Percentiles rank a stretch among this genome's conserved stretches.
Conservation (phyloP, 2,113 vertebrate species). For the Salvelinus alpinus region DNA sequence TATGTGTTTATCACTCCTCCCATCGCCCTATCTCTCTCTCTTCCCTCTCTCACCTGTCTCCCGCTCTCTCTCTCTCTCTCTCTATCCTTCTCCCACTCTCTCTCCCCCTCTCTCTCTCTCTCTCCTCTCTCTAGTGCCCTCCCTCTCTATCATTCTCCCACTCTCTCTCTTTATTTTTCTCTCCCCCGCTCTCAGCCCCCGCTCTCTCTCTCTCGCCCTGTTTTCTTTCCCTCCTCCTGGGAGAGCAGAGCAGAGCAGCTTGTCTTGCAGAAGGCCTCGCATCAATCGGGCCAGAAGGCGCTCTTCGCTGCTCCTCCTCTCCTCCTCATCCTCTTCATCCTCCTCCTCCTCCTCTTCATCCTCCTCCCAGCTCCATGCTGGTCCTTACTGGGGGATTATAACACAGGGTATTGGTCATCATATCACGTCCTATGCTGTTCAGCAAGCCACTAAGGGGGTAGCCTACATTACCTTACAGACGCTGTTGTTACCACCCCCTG, state of each 20-base stretch:
- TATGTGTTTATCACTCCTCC: conserved; percentile 28
- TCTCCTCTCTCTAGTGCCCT: no score
- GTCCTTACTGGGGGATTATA: conserved; percentile 45
- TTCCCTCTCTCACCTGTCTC: no score
- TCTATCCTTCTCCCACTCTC: no score
- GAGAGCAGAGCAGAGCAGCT: conserved; percentile 44
- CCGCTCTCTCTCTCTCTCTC: no score
- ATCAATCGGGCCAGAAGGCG: conserved; percentile 53
- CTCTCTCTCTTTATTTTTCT: no score
- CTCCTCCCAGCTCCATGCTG: conserved; percentile 2
- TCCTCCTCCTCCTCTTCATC: no score
- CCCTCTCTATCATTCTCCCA: no score
- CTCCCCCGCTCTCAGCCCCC: no score
- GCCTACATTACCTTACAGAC: neutral
- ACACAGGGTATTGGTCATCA: conserved; percentile 53
- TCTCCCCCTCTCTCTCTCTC: no score
- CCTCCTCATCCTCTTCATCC: no score
- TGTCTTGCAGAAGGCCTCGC: conserved; percentile 42
- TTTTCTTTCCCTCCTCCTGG: conserved; percentile 17
- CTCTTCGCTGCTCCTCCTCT: conserved; percentile 27
- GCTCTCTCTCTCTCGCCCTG: neutral
- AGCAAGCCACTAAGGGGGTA: conserved; percentile 15
- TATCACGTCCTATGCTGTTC: conserved; percentile 25
- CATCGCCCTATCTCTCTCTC: neutral
- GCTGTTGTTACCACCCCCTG: neutral